Base-by-base conservation (phyloP, 2,113 vertebrate genomes). In the Morone saxatilis region DNA sequence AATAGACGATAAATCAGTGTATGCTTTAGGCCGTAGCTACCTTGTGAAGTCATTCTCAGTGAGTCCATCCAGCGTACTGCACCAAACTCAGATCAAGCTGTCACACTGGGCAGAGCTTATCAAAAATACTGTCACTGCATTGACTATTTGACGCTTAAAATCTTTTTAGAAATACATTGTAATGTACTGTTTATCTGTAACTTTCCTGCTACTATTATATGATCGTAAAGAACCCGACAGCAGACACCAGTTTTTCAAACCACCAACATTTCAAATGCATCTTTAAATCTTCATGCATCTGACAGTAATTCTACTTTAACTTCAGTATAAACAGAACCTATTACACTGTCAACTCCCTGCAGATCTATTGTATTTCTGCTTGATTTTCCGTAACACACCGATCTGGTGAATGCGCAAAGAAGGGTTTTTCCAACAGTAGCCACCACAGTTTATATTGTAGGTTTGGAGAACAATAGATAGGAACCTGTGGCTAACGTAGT, bases 381-480 rank as follows among this genome's bases (percentile, higher is more conserved):
- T 12, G 40, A 73, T 77, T 71, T 81, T 73, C 65, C 14, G 17
- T 45, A 73, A 67, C 68, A 81, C 61, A 66, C 13, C 13, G 41
- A 83, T 59, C 59, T 82, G 77, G 71, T 54, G 5, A 63, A 59
- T 60, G 65, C 68, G 74, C 84, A 83, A 83, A 71, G 50, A 76
- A 10, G 86, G 84, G 89, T 13, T 65, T 90, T 91, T 84, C 89
- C 84, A 69, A 38, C 82, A 72, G 71, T 40, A 47, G 78, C 51
- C 36, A 14, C 63, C 70, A 40, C 45, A 16, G 76, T 86, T 88
- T 90, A 72, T 50, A n/a, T 40, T 60, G 31, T 48, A 71, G 74
- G 72, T 67, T 79, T 60, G n/a, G 57, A 69, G 78, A 78, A 90
- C 86, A 91, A 92, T 90, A 50, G 70, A 65, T 43, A 56, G 38